phyloP scores from a whole-genome alignment of 2,113 vertebrate genomes.

The Myiopsitta monachus region DNA sequence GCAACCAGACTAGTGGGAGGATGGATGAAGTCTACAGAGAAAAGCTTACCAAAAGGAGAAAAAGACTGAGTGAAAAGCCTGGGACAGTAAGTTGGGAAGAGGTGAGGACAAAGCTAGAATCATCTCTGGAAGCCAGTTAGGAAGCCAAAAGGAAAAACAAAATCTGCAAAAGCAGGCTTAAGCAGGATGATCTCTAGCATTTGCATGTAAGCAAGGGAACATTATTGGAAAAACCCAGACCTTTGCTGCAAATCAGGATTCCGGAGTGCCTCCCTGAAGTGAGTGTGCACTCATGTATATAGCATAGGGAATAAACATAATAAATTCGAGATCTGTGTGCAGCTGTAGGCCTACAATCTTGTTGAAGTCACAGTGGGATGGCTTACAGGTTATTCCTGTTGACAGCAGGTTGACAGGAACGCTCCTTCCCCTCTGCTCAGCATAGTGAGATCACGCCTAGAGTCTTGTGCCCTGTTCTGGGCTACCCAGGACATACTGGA shows the following conservation, averaged over 20 bases:
- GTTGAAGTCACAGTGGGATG: background rate
- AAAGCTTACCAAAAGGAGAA: background rate
- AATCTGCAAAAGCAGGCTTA: background rate
- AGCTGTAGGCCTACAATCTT: background rate
- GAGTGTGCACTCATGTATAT: background rate
- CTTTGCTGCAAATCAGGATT: background rate
- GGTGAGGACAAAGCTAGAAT: background rate
- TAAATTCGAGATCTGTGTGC: background rate
- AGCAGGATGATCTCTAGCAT: background rate
- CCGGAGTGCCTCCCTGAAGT: background rate
- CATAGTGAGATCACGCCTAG: background rate
- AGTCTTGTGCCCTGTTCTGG: background rate
- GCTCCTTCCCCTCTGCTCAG: background rate
- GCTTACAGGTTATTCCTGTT: background rate
- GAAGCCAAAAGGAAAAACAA: background rate
- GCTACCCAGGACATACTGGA: background rate
- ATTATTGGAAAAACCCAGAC: background rate
- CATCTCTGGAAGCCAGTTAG: background rate
- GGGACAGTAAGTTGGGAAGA: background rate
- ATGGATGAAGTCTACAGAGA: background rate
- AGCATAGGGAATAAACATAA: background rate
- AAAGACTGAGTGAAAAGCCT: background rate
- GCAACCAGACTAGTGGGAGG: background rate
- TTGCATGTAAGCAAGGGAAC: background rate
- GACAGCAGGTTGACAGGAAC: rapidly evolving